A percentile compares a stretch with the other conserved stretches of the same genome.
These are phyloP conservation scores for Hydractinia symbiolongicarpus DNA, from an alignment of 30 jellyfish, hydroid and myxozoan genomes.

Conservation along the genomic window DNA sequence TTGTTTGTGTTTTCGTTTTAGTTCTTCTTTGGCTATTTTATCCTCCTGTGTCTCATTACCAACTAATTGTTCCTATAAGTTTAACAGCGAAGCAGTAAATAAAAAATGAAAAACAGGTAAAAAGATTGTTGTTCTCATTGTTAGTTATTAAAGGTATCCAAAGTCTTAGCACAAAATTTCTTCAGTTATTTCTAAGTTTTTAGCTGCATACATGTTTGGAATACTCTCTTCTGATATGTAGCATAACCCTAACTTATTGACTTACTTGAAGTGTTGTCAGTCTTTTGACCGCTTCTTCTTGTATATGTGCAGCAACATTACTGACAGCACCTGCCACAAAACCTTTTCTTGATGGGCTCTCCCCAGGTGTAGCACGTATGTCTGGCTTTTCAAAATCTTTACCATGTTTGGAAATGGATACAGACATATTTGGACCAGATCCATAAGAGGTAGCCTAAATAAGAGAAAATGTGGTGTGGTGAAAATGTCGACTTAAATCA, in stretches of 20 bases:
- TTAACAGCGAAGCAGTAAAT: neutral
- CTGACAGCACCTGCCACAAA: slow-evolving; percentile 27
- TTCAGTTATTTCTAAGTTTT: neutral
- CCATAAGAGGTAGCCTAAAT: slow-evolving; percentile 34
- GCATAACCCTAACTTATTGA: neutral
- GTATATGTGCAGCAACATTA: slow-evolving; percentile 81
- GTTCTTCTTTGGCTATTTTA: slow-evolving; percentile 29
- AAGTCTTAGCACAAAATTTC: no score
- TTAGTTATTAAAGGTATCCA: no score
- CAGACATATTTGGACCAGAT: slow-evolving; percentile 61
- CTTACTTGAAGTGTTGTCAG: slow-evolving; percentile 49
- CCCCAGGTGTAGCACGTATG: slow-evolving; percentile 47
- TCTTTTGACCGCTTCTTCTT: slow-evolving; percentile 85
- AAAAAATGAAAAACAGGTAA: no score
- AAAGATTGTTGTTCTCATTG: no score
- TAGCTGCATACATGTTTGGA: no score
- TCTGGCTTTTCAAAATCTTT: slow-evolving; percentile 50
- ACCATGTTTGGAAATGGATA: slow-evolving; percentile 57
- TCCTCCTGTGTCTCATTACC: slow-evolving; percentile 82
- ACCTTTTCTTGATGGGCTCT: slow-evolving; percentile 24
- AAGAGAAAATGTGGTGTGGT: no score
- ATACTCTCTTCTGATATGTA: no score
- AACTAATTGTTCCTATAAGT: slow-evolving; percentile 76
- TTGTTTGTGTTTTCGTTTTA: slow-evolving; percentile 77
- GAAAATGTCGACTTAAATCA: no score